Evolutionary conservation across 2,797 vertebrate species (phyloP).

Genomic region (Falco biarmicus): DNA sequence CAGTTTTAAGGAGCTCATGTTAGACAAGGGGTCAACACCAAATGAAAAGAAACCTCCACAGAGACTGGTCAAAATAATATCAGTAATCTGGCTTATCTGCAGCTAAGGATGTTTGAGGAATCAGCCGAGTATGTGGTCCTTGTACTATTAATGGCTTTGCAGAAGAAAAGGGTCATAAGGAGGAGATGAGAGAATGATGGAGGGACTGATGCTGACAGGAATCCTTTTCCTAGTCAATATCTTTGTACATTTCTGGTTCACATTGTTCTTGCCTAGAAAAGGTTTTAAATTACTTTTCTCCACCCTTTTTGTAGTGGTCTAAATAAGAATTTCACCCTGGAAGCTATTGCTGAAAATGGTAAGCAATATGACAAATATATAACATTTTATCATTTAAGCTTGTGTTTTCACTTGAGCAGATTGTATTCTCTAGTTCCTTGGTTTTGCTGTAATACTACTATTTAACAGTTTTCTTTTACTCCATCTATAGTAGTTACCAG

Average conservation of each 20-base stretch:
- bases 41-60: background rate
- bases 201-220: background rate
- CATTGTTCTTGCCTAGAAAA: background rate
- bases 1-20: background rate
- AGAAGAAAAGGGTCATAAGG: background rate
- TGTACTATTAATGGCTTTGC: background rate
- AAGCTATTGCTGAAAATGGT: slow-evolving; percentile 70
- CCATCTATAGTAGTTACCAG: background rate
- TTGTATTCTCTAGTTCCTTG: background rate
- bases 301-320: slow-evolving; percentile 8
- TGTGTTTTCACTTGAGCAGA: background rate
- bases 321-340: slow-evolving; percentile 30
- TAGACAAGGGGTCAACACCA: background rate
- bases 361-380: background rate
- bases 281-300: slow-evolving; percentile 16
- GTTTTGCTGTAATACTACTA: background rate
- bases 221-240: background rate
- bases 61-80: background rate
- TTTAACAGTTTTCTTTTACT: background rate
- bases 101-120: background rate
- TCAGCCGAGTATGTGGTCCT: background rate
- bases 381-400: background rate
- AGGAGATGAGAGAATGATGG: background rate
- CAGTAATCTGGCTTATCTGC: background rate
- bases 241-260: background rate